Conservation (phyloP, 2,797 vertebrate genomes). For the Antennarius maculatus region DNA sequence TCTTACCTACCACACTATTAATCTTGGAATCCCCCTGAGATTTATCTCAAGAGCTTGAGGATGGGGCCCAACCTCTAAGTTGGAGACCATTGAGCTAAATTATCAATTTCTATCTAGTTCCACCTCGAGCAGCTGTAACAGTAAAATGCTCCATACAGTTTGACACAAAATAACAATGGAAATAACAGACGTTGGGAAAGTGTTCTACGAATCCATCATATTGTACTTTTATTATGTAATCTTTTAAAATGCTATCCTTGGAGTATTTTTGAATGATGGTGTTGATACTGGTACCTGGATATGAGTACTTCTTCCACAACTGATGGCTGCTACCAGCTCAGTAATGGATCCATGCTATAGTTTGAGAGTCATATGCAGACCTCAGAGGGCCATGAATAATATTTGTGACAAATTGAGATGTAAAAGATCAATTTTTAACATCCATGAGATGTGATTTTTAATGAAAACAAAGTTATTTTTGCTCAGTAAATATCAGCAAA, state of each 20-base stretch:
- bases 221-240: neutral
- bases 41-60: too few relatives aligned
- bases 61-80: too few relatives aligned
- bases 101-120: too few relatives aligned
- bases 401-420: neutral
- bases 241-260: neutral
- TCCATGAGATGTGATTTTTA: neutral
- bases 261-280: neutral
- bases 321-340: neutral
- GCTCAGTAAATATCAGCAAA: neutral
- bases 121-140: too few relatives aligned
- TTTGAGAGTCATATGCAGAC: neutral
- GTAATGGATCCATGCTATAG: neutral
- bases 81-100: too few relatives aligned
- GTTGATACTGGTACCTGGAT: neutral
- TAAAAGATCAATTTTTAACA: neutral
- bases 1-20: too few relatives aligned
- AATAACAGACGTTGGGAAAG: too few relatives aligned
- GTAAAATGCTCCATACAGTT: too few relatives aligned
- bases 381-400: neutral
- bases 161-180: too few relatives aligned
- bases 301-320: neutral
- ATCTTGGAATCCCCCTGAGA: too few relatives aligned
- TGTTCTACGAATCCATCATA: too few relatives aligned
- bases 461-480: constrained; percentile 5